Conservation (phyloP, 2,888 invertebrate species). For the Amphipyra tragopoginis region DNA sequence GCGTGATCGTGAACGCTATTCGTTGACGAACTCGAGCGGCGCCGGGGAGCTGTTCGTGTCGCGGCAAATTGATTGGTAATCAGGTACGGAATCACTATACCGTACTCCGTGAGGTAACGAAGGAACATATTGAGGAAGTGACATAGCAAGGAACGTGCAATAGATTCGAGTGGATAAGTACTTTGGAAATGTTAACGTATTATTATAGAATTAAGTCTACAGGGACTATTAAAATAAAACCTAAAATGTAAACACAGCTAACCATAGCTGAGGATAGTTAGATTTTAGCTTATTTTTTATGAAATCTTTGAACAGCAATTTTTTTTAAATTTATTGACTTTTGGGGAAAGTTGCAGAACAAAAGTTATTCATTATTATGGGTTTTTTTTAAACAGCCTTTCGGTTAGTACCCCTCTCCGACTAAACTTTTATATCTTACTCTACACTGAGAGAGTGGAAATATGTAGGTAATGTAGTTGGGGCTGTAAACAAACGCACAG, state of each 20-base stretch:
- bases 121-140: conserved; percentile 34
- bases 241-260: too few relatives aligned
- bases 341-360: too few relatives aligned
- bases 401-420: too few relatives aligned
- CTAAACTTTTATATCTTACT: too few relatives aligned
- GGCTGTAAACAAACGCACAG: conserved; percentile 1
- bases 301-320: too few relatives aligned
- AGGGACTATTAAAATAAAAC: too few relatives aligned
- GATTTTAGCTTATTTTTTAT: too few relatives aligned
- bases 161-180: background rate
- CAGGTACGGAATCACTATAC: conserved; percentile 49
- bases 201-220: too few relatives aligned
- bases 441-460: conserved; percentile 5
- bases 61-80: conserved; percentile 61
- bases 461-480: background rate
- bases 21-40: conserved; percentile 39
- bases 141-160: background rate
- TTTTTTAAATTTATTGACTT: too few relatives aligned
- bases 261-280: too few relatives aligned
- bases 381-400: too few relatives aligned
- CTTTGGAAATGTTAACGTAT: background rate
- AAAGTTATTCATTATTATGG: too few relatives aligned
- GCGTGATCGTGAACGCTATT: conserved; percentile 49
- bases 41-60: conserved; percentile 41
- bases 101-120: conserved; percentile 40